A percentile compares a stretch with the other conserved stretches of the same genome.
Conservation (phyloP, 1,140 invertebrate species). For the Trichogramma pretiosum region DNA sequence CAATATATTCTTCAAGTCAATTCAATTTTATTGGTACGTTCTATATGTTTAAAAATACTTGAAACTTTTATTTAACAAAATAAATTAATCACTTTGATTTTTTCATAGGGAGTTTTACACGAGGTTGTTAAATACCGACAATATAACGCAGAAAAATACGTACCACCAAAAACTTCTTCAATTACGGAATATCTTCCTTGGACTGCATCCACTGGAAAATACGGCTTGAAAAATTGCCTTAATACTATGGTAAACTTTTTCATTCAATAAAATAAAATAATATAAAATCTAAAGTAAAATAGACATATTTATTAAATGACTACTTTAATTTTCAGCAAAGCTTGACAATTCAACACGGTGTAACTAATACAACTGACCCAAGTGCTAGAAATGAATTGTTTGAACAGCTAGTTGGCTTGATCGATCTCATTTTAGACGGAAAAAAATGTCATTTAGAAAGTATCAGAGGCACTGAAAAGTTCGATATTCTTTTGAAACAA, state of each 20-base stretch:
- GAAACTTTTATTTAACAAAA: too few relatives aligned
- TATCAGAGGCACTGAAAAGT: constrained; percentile 51
- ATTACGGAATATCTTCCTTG: constrained; percentile 55
- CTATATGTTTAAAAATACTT: too few relatives aligned
- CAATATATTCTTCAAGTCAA: constrained; percentile 50
- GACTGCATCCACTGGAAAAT: constrained; percentile 52
- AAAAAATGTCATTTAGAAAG: constrained; percentile 64
- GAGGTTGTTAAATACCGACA: constrained; percentile 54
- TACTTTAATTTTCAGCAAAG: constrained; percentile 37
- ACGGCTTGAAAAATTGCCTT: constrained; percentile 48
- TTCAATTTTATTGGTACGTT: constrained; percentile 45
- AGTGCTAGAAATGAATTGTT: constrained; percentile 51
- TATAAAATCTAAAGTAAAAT: neutral
- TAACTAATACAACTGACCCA: constrained; percentile 46
- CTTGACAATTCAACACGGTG: constrained; percentile 50
- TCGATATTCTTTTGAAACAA: constrained; percentile 51
- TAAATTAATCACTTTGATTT: constrained; percentile 1
- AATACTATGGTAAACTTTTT: constrained; percentile 39
- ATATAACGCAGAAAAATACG: constrained; percentile 46
- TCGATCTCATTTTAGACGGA: constrained; percentile 71
- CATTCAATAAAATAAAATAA: neutral
- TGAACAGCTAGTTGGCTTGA: constrained; percentile 61
- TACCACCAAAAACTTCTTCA: constrained; percentile 33
- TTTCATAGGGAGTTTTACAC: constrained; percentile 42
- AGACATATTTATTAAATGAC: neutral